Evolutionary conservation across 2,888 invertebrate species (phyloP).

Genomic region (Adelognathus sp.): DNA sequence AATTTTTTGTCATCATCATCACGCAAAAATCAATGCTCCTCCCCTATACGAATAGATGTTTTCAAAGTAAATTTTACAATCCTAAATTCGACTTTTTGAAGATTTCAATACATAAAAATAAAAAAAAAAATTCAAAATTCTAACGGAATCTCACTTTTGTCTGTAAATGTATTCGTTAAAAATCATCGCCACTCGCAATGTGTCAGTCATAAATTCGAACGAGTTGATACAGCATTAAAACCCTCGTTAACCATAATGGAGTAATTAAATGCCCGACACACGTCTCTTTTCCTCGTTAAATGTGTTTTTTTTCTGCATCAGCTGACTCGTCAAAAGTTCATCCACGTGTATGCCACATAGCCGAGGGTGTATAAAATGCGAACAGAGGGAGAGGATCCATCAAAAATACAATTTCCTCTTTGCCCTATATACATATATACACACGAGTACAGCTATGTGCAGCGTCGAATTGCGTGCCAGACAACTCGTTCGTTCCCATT

Average conservation of each 20-base stretch:
- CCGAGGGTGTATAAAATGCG: background rate
- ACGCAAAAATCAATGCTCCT: no score
- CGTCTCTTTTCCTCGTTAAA: background rate
- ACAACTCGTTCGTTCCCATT: slow-evolving; percentile 5
- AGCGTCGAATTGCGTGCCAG: background rate
- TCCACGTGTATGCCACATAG: background rate
- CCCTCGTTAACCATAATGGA: slow-evolving; percentile 2
- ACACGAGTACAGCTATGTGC: background rate
- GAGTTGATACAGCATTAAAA: slow-evolving; percentile 22
- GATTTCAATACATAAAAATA: background rate
- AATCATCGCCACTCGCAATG: background rate
- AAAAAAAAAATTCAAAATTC: background rate
- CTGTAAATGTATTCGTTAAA: background rate
- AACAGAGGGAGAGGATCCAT: slow-evolving; percentile 26
- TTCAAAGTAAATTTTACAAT: no score
- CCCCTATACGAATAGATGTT: no score
- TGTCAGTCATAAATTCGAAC: slow-evolving; percentile 21
- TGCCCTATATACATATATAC: background rate
- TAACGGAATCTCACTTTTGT: no score
- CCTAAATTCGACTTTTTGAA: no score
- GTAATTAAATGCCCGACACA: slow-evolving; percentile 14
- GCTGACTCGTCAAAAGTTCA: slow-evolving; percentile 30
- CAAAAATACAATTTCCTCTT: slow-evolving; percentile 39
- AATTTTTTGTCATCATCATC: no score
- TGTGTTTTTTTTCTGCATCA: background rate